Conservation (phyloP, 2,888 invertebrate species). For the Pollenia amentaria region DNA sequence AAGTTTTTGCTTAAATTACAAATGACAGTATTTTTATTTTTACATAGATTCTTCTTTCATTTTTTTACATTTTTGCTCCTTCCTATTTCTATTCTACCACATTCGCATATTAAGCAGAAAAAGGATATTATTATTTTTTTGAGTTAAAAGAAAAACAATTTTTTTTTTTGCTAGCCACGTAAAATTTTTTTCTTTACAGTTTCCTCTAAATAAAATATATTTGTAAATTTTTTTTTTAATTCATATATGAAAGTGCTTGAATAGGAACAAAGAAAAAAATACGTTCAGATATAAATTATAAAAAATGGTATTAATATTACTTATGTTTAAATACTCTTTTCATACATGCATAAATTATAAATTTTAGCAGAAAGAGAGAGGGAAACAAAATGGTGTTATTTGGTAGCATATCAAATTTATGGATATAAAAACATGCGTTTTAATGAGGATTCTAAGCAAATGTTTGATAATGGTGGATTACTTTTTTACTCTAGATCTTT, state of each 20-base stretch:
- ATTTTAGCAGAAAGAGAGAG: conserved; percentile 1
- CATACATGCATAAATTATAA: conserved; percentile 60
- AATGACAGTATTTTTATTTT: conserved; percentile 69
- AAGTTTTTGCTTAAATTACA: conserved; percentile 71
- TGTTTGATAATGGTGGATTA: background rate
- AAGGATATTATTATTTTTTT: conserved; percentile 65
- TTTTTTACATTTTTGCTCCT: conserved; percentile 11
- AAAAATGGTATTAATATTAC: conserved; percentile 72
- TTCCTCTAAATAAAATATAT: conserved; percentile 68
- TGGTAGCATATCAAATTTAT: conserved; percentile 11
- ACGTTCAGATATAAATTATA: conserved; percentile 67
- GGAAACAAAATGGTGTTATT: conserved; percentile 10
- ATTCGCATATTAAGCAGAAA: conserved; percentile 74
- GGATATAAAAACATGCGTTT: background rate
- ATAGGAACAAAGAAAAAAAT: conserved; percentile 21
- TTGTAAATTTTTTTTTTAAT: conserved; percentile 47
- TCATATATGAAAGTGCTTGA: conserved; percentile 47
- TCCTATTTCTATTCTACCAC: conserved; percentile 65
- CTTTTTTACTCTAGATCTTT: background rate
- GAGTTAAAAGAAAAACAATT: conserved; percentile 48
- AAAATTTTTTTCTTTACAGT: conserved; percentile 50
- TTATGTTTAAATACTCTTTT: conserved; percentile 72
- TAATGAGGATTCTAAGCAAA: conserved; percentile 7
- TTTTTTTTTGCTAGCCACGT: conserved; percentile 59
- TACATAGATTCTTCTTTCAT: background rate